Evolutionary conservation across 1,140 invertebrate genomes (phyloP), one percentile per base, ranked within the genome.

Genomic region (Copidosoma floridanum): DNA sequence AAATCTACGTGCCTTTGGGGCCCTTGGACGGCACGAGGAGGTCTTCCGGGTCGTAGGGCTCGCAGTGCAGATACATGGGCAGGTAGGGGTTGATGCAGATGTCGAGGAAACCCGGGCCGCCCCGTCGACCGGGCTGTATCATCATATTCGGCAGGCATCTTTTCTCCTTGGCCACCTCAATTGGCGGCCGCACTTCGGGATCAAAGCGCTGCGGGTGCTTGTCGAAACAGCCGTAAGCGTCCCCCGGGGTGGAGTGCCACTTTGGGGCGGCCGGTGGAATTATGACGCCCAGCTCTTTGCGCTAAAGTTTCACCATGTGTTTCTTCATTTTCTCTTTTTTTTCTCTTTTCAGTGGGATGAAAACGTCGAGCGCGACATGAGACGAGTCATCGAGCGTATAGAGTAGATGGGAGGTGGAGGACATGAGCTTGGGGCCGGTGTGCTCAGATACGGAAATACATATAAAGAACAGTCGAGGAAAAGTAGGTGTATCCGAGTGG

Each of bases 171-270:
- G 65, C 65, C 57, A 73, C 72, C 6, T 68, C 57, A 10, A 18
- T 21, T 23, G 56, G 58, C 1, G 37, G 47, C 20, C 7, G 26
- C 11, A 20, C 23, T 12, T 58, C 21, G 2, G 68, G 66, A 56
- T 64, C 71, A 24, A 77, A 74, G 60, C 65, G 59, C 43, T 43
- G 48, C 10, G 73, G 61, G 18, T 73, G 63, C 35, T 65, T 72
- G 35, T 68, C 68, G 26, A 75, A 66, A 44, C 75, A 77, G 11
- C 76, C 73, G 10, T 68, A 58, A 62, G 68, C 76, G 65, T 76
- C 74, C 44, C 71, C 72, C 0, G 72, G 71, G 11, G 73, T 70
- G 11, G 76, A 74, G 32, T 76, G 74, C 29, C 62, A 56, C 50
- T 77, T 75, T 2, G 68, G 48, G 1, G 64, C 65, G 12, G 70